A percentile compares a stretch with the other conserved stretches of the same genome.
phyloP scores from a whole-genome alignment of 2,797 vertebrate genomes.

The Heteromormyrus szaboi region DNA sequence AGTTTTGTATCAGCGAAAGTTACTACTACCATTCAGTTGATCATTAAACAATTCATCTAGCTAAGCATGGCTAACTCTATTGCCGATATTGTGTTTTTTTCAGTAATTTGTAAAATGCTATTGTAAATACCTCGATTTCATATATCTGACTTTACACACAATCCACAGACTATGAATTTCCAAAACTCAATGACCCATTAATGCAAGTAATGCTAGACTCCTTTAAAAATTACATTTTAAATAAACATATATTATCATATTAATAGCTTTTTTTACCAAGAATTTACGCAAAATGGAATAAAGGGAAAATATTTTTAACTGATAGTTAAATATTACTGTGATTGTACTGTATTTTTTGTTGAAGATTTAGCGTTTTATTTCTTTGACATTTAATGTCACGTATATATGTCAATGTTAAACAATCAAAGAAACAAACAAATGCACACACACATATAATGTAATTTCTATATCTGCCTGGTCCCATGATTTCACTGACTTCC shows the following conservation, averaged over 20 bases:
- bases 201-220: neutral
- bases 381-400: neutral
- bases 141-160: neutral
- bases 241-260: neutral
- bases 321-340: neutral
- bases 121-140: neutral
- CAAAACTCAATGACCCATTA: neutral
- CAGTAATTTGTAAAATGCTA: neutral
- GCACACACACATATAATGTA: neutral
- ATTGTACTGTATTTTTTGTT: neutral
- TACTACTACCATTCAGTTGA: neutral
- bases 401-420: neutral
- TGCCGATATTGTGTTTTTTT: neutral
- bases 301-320: neutral
- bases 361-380: neutral
- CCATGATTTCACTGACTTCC: neutral
- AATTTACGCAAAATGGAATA: neutral
- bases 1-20: neutral
- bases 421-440: neutral
- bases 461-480: neutral
- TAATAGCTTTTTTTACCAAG: neutral
- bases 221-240: neutral
- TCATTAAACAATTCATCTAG: neutral
- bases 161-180: neutral
- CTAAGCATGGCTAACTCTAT: neutral